Evolutionary conservation across 2,797 vertebrate species (phyloP).

Genomic region (Graptemys geographica): DNA sequence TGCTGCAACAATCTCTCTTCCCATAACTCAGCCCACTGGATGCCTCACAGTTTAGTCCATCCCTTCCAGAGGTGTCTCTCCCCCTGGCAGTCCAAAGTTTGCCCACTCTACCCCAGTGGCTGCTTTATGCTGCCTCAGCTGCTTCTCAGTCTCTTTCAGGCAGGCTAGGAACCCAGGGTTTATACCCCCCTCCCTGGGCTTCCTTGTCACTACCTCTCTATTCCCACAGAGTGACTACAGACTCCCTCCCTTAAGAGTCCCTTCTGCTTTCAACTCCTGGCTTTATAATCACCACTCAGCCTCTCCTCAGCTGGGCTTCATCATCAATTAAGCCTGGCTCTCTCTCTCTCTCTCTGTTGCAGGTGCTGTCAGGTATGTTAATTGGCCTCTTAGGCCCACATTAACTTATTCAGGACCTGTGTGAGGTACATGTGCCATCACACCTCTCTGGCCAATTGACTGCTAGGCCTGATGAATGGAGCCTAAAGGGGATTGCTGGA

Average conservation of each 20-base stretch:
- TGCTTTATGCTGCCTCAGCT: background rate
- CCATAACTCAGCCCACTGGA: background rate
- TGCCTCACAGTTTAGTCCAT: background rate
- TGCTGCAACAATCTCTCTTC: background rate
- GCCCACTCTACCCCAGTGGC: background rate
- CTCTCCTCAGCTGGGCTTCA: background rate
- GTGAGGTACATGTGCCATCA: background rate
- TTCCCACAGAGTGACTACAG: background rate
- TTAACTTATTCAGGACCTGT: background rate
- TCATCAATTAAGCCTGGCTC: background rate
- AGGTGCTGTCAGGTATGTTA: background rate
- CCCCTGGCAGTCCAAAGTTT: background rate
- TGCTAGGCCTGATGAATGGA: background rate
- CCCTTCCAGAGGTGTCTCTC: background rate
- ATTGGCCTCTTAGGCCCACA: background rate
- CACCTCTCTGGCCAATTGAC: fast-evolving
- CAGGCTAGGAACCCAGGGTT: background rate
- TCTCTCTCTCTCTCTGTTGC: background rate
- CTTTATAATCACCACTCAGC: background rate
- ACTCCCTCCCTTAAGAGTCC: background rate
- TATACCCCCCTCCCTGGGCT: background rate
- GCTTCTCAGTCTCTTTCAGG: too few relatives aligned
- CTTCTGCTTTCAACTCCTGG: background rate
- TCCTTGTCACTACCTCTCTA: background rate
- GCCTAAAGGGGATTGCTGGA: background rate